phyloP scores from a whole-genome alignment of 2,888 invertebrate genomes.

The Punctoribates punctum region DNA sequence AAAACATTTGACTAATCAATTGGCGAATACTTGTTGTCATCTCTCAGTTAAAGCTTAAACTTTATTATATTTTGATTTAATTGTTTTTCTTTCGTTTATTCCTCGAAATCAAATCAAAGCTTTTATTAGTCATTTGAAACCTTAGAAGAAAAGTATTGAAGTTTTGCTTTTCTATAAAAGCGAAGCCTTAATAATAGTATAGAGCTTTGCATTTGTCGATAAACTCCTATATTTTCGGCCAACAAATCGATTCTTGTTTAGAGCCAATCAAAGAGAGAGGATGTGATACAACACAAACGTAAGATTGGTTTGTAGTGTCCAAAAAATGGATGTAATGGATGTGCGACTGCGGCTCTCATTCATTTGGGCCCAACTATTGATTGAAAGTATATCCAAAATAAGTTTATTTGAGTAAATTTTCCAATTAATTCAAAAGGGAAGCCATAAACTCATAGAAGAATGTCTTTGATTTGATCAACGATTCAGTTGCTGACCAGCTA shows the following conservation, averaged over 20 bases:
- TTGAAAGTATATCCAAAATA: too few relatives aligned
- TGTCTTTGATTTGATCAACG: too few relatives aligned
- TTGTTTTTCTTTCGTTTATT: background rate
- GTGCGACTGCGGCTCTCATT: background rate
- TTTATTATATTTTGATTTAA: background rate
- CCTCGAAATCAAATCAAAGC: background rate
- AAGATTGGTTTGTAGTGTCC: background rate
- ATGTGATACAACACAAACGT: constrained; percentile 13
- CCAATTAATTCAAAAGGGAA: too few relatives aligned
- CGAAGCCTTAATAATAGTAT: constrained; percentile 26
- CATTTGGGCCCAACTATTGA: too few relatives aligned
- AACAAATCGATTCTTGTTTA: background rate
- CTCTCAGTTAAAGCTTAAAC: background rate
- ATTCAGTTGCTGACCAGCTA: too few relatives aligned
- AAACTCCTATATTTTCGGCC: background rate
- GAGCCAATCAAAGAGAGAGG: constrained; percentile 32
- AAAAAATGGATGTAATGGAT: background rate
- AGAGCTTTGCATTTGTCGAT: background rate
- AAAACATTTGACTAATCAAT: background rate
- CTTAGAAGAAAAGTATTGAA: constrained; percentile 15
- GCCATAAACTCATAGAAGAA: too few relatives aligned
- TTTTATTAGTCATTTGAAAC: background rate
- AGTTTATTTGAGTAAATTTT: too few relatives aligned
- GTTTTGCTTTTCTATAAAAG: background rate
- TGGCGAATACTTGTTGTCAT: background rate